A percentile compares a stretch with the other conserved stretches of the same genome.
Evolutionary conservation across 2,888 invertebrate genomes (phyloP).

Genomic region (Arge pagana): DNA sequence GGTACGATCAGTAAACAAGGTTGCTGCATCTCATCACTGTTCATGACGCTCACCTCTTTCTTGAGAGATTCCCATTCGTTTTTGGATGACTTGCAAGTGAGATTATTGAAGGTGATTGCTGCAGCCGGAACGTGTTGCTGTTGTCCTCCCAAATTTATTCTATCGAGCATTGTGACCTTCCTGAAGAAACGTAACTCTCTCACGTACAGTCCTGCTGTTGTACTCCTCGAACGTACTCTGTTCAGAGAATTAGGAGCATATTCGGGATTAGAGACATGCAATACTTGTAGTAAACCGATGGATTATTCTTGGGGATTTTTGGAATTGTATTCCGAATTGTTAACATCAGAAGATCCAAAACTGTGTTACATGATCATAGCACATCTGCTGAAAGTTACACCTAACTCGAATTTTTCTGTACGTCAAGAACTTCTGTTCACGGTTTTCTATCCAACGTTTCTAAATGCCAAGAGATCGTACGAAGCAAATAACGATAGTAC

Average conservation of each 20-base stretch:
- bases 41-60: conserved; percentile 61
- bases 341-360: conserved; percentile 63
- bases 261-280: conserved; percentile 51
- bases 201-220: conserved; percentile 55
- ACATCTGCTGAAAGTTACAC: conserved; percentile 65
- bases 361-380: conserved; percentile 64
- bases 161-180: conserved; percentile 61
- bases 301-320: conserved; percentile 63
- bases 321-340: conserved; percentile 63
- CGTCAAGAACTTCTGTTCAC: conserved; percentile 65
- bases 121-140: conserved; percentile 69
- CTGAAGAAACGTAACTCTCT: conserved; percentile 49
- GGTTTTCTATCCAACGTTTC: conserved; percentile 67
- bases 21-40: conserved; percentile 65
- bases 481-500: conserved; percentile 54
- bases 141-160: conserved; percentile 62
- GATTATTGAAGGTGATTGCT: conserved; percentile 63
- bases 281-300: conserved; percentile 44
- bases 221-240: conserved; percentile 64
- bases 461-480: conserved; percentile 62
- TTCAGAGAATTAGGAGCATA: conserved; percentile 66
- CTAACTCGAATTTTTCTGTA: conserved; percentile 62
- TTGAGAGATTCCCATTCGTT: conserved; percentile 59
- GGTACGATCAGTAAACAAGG: conserved; percentile 51
- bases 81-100: conserved; percentile 55